Conservation (phyloP, 2,113 vertebrate species). For the Leucopsar rothschildi region DNA sequence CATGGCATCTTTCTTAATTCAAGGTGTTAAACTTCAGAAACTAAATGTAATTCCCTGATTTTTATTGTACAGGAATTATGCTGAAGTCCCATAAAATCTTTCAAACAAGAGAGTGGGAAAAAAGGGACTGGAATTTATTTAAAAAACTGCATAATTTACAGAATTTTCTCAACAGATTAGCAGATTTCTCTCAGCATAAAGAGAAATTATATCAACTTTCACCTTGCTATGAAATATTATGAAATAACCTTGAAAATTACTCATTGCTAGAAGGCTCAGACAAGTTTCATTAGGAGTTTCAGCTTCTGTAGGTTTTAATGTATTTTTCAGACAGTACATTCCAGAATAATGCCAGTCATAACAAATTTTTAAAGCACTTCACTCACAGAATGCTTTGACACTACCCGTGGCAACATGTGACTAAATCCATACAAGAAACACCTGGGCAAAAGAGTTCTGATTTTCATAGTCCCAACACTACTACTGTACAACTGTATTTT, state of each 20-base stretch:
- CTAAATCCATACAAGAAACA: neutral
- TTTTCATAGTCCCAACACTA: neutral
- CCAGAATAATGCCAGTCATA: neutral
- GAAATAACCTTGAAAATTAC: neutral
- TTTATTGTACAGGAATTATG: neutral
- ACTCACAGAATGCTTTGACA: neutral
- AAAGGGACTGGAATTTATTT: neutral
- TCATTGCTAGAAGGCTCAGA: neutral
- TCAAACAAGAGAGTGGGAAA: rapidly evolving
- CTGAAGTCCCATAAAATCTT: neutral
- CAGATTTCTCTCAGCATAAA: neutral
- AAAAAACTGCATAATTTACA: neutral
- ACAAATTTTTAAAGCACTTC: neutral
- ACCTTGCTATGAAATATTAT: neutral
- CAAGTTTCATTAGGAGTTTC: neutral
- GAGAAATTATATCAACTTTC: neutral
- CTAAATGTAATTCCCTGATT: neutral
- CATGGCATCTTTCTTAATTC: neutral
- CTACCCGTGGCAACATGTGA: neutral
- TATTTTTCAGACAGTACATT: neutral
- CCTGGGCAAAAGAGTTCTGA: neutral
- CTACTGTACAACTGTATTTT: neutral
- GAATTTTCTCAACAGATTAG: neutral
- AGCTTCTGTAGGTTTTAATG: neutral
- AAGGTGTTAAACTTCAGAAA: neutral